Conservation (phyloP, 1,140 invertebrate genomes). For the Achatina immaculata region DNA sequence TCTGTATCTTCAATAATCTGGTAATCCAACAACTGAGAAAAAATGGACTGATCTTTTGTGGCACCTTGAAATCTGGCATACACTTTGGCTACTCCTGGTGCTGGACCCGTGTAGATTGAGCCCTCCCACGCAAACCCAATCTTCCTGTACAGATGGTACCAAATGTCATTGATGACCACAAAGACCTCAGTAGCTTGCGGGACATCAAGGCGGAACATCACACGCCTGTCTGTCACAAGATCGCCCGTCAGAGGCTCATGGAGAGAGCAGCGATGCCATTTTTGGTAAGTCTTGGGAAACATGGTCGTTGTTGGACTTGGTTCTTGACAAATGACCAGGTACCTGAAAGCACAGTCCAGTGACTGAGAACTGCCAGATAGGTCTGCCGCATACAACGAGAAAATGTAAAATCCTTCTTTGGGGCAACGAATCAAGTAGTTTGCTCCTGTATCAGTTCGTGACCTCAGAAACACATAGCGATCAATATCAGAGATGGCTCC, state of each 20-base stretch:
- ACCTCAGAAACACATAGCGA: constrained; percentile 65
- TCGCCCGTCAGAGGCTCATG: constrained; percentile 68
- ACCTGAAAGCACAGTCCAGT: constrained; percentile 66
- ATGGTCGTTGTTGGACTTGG: constrained; percentile 57
- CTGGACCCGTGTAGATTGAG: constrained; percentile 58
- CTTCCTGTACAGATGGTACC: constrained; percentile 63
- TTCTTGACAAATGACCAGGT: constrained; percentile 67
- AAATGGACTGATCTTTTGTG: constrained; percentile 56
- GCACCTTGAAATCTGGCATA: constrained; percentile 57
- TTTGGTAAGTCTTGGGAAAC: constrained; percentile 66
- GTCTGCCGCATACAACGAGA: constrained; percentile 65
- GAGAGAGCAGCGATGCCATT: constrained; percentile 67
- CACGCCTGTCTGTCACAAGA: constrained; percentile 60
- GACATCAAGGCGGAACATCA: constrained; percentile 63
- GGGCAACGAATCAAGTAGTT: constrained; percentile 66
- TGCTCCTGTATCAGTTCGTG: constrained; percentile 58
- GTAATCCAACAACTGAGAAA: constrained; percentile 63
- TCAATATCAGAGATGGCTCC: constrained; percentile 65
- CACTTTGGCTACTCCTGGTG: constrained; percentile 51
- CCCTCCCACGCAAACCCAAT: constrained; percentile 66
- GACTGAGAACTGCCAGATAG: constrained; percentile 47
- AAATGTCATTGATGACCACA: constrained; percentile 62
- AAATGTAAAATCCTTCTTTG: constrained; percentile 67
- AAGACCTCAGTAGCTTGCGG: constrained; percentile 66
- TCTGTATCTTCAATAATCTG: constrained; percentile 63